Conservation (phyloP, 2,888 invertebrate genomes). For the Mythimna ferrago region DNA sequence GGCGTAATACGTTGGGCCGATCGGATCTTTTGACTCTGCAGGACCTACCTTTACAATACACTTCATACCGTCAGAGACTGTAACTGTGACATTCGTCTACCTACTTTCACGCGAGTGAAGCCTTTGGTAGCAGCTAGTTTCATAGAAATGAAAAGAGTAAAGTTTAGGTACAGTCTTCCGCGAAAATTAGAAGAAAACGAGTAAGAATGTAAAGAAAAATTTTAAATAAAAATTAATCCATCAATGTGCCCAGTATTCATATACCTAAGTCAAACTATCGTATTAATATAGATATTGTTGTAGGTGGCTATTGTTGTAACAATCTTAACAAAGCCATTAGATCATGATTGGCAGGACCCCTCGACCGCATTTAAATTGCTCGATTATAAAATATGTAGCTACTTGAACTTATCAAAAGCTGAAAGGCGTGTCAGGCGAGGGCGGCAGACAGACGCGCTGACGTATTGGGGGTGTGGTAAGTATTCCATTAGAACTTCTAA, state of each 20-base stretch:
- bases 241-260: not conserved
- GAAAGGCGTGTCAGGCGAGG: slow-evolving; percentile 50
- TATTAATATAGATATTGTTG: too few relatives aligned
- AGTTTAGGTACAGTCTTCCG: not conserved
- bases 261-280: not conserved
- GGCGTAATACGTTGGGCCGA: too few relatives aligned
- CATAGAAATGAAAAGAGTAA: not conserved
- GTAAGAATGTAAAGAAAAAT: not conserved
- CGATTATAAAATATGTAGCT: slow-evolving; percentile 10
- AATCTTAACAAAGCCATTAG: not conserved
- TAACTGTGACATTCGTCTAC: too few relatives aligned
- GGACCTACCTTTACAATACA: too few relatives aligned
- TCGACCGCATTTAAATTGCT: not conserved
- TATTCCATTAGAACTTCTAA: not conserved
- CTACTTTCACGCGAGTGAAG: too few relatives aligned
- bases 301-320: not conserved
- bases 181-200: not conserved
- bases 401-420: slow-evolving; percentile 16
- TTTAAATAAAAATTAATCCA: not conserved
- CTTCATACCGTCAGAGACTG: too few relatives aligned
- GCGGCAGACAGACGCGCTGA: slow-evolving; percentile 8
- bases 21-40: too few relatives aligned
- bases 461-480: slow-evolving; percentile 16
- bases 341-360: not conserved
- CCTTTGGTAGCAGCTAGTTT: not conserved